Evolutionary conservation across 1,140 invertebrate genomes (phyloP).

Genomic region (Diorhabda elongata): DNA sequence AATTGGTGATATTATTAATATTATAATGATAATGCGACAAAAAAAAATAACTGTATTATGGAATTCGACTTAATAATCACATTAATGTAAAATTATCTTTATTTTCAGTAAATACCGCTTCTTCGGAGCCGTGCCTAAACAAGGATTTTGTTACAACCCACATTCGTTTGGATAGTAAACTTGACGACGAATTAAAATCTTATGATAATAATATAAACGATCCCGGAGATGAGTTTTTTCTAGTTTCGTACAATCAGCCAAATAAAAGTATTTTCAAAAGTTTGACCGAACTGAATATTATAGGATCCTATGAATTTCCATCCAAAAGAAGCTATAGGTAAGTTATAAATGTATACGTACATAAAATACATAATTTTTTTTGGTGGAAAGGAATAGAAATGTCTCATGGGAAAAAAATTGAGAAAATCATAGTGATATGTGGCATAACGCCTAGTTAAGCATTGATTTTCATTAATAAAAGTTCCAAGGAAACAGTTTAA

Average conservation of each 20-base stretch:
- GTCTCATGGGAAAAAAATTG: no score
- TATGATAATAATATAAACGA: constrained; percentile 34
- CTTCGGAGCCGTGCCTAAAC: constrained; percentile 32
- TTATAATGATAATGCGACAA: no score
- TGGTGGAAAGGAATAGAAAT: no score
- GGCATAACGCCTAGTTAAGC: no score
- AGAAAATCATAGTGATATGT: no score
- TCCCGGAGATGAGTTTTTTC: constrained; percentile 41
- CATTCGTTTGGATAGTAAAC: constrained; percentile 36
- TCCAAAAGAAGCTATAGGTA: constrained; percentile 8
- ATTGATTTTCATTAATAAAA: no score
- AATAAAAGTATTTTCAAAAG: constrained; percentile 35
- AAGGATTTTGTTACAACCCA: constrained; percentile 26
- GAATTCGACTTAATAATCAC: no score
- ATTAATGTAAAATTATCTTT: no score
- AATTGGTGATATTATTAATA: no score
- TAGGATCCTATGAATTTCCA: constrained; percentile 29
- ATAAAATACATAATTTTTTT: no score
- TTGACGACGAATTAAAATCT: constrained; percentile 37
- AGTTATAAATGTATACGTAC: background rate
- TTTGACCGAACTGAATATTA: constrained; percentile 35
- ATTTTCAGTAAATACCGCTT: constrained; percentile 14
- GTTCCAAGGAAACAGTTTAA: no score
- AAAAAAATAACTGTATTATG: no score
- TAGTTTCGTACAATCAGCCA: constrained; percentile 35